Conservation (phyloP, 2,113 vertebrate species). For the Nesoenas mayeri region DNA sequence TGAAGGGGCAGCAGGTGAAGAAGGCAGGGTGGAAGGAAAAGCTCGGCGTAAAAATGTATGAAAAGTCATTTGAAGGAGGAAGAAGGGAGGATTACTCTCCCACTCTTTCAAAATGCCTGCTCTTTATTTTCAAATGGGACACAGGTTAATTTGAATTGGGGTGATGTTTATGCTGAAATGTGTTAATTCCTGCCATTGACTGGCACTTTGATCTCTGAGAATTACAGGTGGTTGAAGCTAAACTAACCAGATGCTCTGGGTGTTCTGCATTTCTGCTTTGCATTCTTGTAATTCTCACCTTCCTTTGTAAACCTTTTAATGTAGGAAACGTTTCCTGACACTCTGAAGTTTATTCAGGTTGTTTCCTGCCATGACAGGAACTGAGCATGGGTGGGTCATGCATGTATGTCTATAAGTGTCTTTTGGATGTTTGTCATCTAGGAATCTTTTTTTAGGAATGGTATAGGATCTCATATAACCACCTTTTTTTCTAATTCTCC, state of each 20-base stretch:
- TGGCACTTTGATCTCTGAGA: conserved; percentile 31
- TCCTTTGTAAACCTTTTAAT: background rate
- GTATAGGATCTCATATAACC: background rate
- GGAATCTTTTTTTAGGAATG: background rate
- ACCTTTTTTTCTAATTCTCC: background rate
- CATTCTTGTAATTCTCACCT: conserved; percentile 30
- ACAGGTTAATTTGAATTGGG: background rate
- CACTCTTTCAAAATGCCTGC: background rate
- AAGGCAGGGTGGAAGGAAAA: background rate
- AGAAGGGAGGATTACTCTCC: background rate
- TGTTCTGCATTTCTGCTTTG: conserved; percentile 37
- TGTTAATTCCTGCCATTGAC: conserved; percentile 15
- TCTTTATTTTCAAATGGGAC: background rate
- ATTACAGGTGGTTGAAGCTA: conserved; percentile 28
- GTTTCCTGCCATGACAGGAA: background rate
- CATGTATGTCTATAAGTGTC: background rate
- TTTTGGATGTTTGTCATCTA: background rate
- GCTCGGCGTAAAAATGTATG: background rate
- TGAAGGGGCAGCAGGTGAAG: background rate
- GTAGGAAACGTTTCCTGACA: background rate
- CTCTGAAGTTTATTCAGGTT: background rate
- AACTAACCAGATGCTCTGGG: conserved; percentile 29
- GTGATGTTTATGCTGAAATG: conserved; percentile 17
- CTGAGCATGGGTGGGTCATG: background rate
- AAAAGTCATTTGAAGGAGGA: background rate